Percentiles rank a stretch among this genome's conserved stretches.
These are phyloP conservation scores for Volucella bombylans DNA, from an alignment of 2,888 invertebrate species.

Conservation along the genomic window DNA sequence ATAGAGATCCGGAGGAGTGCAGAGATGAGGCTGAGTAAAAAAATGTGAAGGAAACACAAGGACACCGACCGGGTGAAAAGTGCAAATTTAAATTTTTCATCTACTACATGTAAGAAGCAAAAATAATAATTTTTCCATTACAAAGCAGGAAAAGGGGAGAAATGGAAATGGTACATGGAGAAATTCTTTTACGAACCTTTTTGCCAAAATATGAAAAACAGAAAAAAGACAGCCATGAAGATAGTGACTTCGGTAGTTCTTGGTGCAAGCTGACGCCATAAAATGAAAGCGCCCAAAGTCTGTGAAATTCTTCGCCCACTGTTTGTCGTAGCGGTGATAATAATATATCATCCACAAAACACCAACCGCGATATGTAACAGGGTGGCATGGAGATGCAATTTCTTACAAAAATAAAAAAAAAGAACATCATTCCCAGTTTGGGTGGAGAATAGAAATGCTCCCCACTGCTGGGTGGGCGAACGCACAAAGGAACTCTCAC, in stretches of 20 bases:
- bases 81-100: slow-evolving; percentile 69
- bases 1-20: slow-evolving; percentile 7
- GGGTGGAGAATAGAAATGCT: slow-evolving; percentile 12
- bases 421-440: slow-evolving; percentile 1
- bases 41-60: slow-evolving; percentile 14
- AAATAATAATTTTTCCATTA: slow-evolving; percentile 69
- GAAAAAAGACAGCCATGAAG: slow-evolving; percentile 1
- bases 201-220: background rate
- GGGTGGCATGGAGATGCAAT: slow-evolving; percentile 3
- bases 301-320: slow-evolving; percentile 47
- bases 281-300: slow-evolving; percentile 46
- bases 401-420: background rate
- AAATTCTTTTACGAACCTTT: slow-evolving; percentile 42
- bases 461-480: background rate
- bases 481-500: slow-evolving; percentile 5
- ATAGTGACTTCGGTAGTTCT: slow-evolving; percentile 44
- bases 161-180: background rate
- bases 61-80: slow-evolving; percentile 61
- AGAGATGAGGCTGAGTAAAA: background rate
- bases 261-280: slow-evolving; percentile 47
- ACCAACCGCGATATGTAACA: slow-evolving; percentile 10
- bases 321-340: slow-evolving; percentile 60
- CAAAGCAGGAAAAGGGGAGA: slow-evolving; percentile 30
- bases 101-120: slow-evolving; percentile 53
- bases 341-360: slow-evolving; percentile 61